Base-by-base conservation (phyloP, 92 coral and sea anemone genomes). In the Siderastrea siderea region DNA sequence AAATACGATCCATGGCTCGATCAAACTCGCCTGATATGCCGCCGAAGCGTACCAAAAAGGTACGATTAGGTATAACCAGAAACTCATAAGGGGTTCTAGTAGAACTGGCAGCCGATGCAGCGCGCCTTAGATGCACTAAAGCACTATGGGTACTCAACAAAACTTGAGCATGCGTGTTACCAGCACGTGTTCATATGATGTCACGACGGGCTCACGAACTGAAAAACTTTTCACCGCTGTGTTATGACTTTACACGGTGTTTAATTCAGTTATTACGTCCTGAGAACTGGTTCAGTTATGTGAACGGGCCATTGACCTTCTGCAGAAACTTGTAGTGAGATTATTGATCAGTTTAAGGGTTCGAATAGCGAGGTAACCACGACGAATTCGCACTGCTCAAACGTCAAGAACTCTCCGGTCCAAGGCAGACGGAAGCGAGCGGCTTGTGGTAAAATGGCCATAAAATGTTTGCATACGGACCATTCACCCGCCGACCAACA, bases 371-470 rank as follows among this genome's bases (percentile, higher is more conserved):
- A 57, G n/a, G 14, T 82, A 52, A 82, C 86, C 86, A 82, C 86
- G 86, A 82, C 86, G 86, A 70, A 70, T 71, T 70, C 78, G 49
- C 86, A 52, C 58, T 26, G 38, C 38, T 47, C 68, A 70, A 82
- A 69, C 78, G 65, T 82, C 78, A 69, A 71, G 78, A 82, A 71
- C 76, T 69, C 86, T 71, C 46, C 86, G 77, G 86, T 70, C 86
- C 68, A 15, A 57, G 78, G 68, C 78, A 72, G 86, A 82, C 94
- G 94, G 61, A 95, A 95, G 82, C 93, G 98, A 84, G 81, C 91
- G 72, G 89, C 92, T 81, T 95, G 98, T 77, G 98, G 98, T 85
- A 81, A 94, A 75, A 95, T 95, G 98, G 98, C 96, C 68, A 95
- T 93, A 72, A 95, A 94, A 83, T 95, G 98, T 83, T 86, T 87